phyloP scores from a whole-genome alignment of 2,888 invertebrate species.

The Caradrina clavipalpis region DNA sequence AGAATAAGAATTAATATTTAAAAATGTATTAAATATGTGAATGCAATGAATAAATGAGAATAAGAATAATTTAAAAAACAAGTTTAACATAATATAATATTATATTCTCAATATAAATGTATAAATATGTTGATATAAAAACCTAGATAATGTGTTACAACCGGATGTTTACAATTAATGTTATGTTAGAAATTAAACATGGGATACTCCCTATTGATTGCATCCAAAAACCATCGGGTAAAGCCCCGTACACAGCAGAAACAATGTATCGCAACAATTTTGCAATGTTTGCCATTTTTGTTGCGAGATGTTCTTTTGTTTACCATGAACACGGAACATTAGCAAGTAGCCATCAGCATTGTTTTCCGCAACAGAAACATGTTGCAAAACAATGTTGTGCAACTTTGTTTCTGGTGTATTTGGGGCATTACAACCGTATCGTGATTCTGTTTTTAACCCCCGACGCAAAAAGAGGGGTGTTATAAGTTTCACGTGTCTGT shows the following conservation, averaged over 20 bases:
- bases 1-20: too few species aligned
- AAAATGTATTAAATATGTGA: too few species aligned
- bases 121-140: background rate
- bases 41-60: too few species aligned
- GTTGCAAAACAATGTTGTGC: background rate
- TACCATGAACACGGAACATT: background rate
- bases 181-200: background rate
- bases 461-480: too few species aligned
- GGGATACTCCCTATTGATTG: background rate
- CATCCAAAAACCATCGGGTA: background rate
- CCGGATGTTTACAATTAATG: too few species aligned
- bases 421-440: background rate
- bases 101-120: too few species aligned
- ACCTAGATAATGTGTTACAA: too few species aligned
- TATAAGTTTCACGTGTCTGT: too few species aligned
- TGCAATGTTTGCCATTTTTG: background rate
- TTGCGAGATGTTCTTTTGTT: background rate
- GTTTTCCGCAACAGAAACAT: background rate
- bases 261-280: background rate
- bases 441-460: background rate
- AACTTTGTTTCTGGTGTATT: background rate
- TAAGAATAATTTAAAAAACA: too few species aligned
- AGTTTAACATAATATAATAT: too few species aligned
- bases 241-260: background rate
- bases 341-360: background rate